Conservation (phyloP, 2,113 vertebrate genomes). For the Baryphthengus martii region DNA sequence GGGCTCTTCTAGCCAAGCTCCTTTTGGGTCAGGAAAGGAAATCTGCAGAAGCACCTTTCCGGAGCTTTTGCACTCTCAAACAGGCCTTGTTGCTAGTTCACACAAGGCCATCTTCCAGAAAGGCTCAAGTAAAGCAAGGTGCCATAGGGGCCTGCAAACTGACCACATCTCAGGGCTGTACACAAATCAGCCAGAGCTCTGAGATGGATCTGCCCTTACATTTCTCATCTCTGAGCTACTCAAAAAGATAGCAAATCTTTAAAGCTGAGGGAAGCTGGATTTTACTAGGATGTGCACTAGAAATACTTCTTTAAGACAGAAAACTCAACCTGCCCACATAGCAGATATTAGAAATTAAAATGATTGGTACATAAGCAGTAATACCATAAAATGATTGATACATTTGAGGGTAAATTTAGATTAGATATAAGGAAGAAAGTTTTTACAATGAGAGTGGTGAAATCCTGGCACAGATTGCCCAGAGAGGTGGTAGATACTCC, state of each 20-base stretch:
- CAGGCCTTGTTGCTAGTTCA: neutral
- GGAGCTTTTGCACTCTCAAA: neutral
- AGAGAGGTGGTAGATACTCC: no score
- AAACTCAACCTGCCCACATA: neutral
- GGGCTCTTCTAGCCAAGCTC: neutral
- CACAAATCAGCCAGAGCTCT: neutral
- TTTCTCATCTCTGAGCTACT: neutral
- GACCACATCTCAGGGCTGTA: neutral
- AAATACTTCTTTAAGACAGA: neutral
- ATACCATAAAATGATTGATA: no score
- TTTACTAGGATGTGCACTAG: neutral
- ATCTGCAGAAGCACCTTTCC: neutral
- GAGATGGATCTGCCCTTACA: neutral
- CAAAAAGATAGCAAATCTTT: neutral
- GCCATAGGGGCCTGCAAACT: neutral
- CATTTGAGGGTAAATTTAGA: no score
- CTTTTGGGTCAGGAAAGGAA: neutral
- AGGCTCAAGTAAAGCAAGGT: neutral
- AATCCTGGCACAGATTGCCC: no score
- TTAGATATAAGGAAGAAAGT: no score
- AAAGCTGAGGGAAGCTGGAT: neutral
- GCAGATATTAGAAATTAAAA: neutral
- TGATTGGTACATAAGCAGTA: no score
- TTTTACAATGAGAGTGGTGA: no score
- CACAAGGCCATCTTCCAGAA: neutral